Base-by-base conservation (phyloP, 2,888 invertebrate genomes). In the Bombylius discolor region DNA sequence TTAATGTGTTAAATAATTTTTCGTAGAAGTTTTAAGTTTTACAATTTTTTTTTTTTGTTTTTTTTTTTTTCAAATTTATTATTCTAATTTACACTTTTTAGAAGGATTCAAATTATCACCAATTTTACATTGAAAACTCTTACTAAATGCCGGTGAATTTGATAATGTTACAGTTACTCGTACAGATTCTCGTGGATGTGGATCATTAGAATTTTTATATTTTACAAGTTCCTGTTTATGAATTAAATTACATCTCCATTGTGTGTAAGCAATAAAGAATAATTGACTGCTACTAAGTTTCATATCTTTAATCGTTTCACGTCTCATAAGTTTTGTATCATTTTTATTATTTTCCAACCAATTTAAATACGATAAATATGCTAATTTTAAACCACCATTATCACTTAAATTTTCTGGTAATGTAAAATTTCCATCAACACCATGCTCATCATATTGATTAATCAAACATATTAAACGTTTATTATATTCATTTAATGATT, bases 211-310 rank as follows among this genome's bases (percentile, higher is more conserved):
- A 48, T 56, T 39, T 39, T 50, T 34, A 45, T 32, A 32, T 52
- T 23, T 49, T 42, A 33, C 23, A 32, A 36, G 42, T 4, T 34
- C 9, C 23, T 42, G 14, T 23, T 23, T 23, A 52, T 51, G 39
- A 36, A 53, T 52, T 11, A 5, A 11, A 50, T 50, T 33, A 14
- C 39, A 60, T 47, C 39, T 47, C 39, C 44, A 39, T 58, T 54
- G 56, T 31, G 33, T 34, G 34, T 45, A 49, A 46, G 44, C 49
- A 7, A 54, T n/a, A 36, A 54, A 54, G 45, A 54, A 44, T 23
- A 54, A 32, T 45, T 54, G 44, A 6, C 49, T 34, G n/a, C 9
- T 46, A 5, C 13, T 49, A 11, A 54, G 34, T 14, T 49, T 50
- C 1, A 54, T 9, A 14, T 44, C 49, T 11, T 13, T 44, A 8